Base-by-base conservation (phyloP, 2,888 invertebrate species). In the Melitaea athalia region DNA sequence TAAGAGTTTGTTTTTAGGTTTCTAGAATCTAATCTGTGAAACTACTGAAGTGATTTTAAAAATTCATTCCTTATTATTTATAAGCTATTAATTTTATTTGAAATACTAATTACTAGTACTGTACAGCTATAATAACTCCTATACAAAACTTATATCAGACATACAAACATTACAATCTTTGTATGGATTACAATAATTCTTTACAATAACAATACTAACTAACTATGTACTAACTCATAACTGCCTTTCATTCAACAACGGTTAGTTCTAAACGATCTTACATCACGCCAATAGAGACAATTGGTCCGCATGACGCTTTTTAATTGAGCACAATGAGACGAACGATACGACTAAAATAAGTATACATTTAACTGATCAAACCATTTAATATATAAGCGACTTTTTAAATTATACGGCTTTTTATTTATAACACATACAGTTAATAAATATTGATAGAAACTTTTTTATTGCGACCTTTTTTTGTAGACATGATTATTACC, bases 311-410 rank as follows among this genome's bases (percentile, higher is more conserved):
- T 83, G 82, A 81, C 83, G 84, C 87, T 78, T 75, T 81, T 81
- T 87, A 91, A 91, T 91, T 91, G 89, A 79, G 76, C 72, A 77
- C 85, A 90, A 90, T 86, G 81, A 79, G 78, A 65, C 67, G 60
- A 76, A 76, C 68, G 69, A 78, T 71, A 57, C 79, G 74, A 68
- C 71, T 38, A 74, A 78, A 77, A 79, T 80, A 70, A 69, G 52
- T 73, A 74, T 59, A 69, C 73, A 69, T 63, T 57, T 62, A 66
- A 5, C 49, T 15, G 47, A 17, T 49, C 67, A 12, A 38, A 38
- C 55, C 33, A 60, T 47, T 15, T 5, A 12, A 17, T 1, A 10
- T 31, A 63, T 15, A 38, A 12, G 33, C 3, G 33, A 15, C 74
- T 73, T 72, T 67, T 74, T 5, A 63, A 79, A 43, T 78, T 63